These are phyloP conservation scores for Acridotheres tristis DNA, from an alignment of 2,797 vertebrate species.

Conservation along the genomic window DNA sequence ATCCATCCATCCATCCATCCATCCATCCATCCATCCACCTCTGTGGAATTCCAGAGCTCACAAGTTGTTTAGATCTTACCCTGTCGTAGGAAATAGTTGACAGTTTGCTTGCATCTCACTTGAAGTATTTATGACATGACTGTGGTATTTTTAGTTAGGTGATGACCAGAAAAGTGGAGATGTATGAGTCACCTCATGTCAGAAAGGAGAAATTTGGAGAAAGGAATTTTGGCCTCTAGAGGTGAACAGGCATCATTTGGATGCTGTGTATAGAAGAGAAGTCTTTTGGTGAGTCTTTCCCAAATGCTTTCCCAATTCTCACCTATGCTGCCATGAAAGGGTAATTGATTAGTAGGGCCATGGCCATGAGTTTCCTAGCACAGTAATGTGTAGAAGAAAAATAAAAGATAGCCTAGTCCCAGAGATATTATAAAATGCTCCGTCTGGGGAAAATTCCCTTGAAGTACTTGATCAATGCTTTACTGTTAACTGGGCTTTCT, in stretches of 20 bases:
- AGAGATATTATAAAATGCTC: background rate
- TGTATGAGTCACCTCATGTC: background rate
- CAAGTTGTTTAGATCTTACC: background rate
- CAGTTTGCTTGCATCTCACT: background rate
- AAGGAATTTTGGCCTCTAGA: background rate
- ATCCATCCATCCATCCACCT: background rate
- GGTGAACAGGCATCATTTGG: background rate
- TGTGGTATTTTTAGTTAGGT: background rate
- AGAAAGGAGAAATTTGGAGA: background rate
- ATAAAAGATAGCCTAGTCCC: background rate
- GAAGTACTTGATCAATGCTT: background rate
- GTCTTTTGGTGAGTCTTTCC: background rate
- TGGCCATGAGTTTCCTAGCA: background rate
- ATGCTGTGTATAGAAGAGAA: background rate
- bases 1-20: too few relatives aligned
- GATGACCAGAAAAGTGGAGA: background rate
- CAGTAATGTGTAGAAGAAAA: background rate
- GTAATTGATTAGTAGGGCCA: background rate
- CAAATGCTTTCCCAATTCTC: background rate
- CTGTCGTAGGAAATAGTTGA: background rate
- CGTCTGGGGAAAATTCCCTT: background rate
- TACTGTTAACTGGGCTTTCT: conserved; percentile 4
- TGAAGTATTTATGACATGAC: background rate
- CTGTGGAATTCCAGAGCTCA: background rate
- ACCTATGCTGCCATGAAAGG: background rate